These are phyloP conservation scores for Eupristina koningsbergeri DNA, from an alignment of 1,140 invertebrate species.

Conservation along the genomic window DNA sequence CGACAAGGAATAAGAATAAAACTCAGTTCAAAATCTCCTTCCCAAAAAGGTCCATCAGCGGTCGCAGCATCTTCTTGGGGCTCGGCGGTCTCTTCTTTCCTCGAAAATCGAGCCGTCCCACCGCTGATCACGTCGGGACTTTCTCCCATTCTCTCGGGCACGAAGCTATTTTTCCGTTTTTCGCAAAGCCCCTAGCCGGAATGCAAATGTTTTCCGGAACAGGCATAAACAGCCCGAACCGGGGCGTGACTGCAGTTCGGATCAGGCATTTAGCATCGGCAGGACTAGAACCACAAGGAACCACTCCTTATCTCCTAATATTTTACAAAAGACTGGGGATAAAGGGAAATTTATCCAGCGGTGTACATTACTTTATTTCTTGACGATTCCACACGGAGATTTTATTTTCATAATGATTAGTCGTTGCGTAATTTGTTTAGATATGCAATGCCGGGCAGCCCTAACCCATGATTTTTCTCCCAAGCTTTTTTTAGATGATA, in stretches of 20 bases:
- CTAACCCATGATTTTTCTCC: not conserved
- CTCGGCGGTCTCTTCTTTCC: too few relatives aligned
- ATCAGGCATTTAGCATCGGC: not conserved
- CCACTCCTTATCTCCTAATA: not conserved
- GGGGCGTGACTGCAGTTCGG: constrained; percentile 2
- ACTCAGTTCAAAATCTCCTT: not conserved
- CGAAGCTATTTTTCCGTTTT: not conserved
- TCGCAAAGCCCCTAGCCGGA: not conserved
- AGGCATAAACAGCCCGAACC: not conserved
- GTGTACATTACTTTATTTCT: too few relatives aligned
- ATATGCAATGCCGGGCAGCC: not conserved
- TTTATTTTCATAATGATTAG: not conserved
- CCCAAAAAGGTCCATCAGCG: not conserved
- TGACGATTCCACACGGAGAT: not conserved
- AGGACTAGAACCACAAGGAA: too few relatives aligned
- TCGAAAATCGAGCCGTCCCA: not conserved
- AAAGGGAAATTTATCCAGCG: not conserved
- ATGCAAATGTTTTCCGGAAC: constrained; percentile 17
- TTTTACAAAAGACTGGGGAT: not conserved
- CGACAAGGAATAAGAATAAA: not conserved
- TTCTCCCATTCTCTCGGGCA: not conserved
- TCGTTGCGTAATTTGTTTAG: not conserved
- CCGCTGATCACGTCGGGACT: not conserved
- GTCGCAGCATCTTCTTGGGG: too few relatives aligned
- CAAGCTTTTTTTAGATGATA: not conserved